phyloP scores from a whole-genome alignment of 23 tunicate genomes.

The Trididemnum miniatum region DNA sequence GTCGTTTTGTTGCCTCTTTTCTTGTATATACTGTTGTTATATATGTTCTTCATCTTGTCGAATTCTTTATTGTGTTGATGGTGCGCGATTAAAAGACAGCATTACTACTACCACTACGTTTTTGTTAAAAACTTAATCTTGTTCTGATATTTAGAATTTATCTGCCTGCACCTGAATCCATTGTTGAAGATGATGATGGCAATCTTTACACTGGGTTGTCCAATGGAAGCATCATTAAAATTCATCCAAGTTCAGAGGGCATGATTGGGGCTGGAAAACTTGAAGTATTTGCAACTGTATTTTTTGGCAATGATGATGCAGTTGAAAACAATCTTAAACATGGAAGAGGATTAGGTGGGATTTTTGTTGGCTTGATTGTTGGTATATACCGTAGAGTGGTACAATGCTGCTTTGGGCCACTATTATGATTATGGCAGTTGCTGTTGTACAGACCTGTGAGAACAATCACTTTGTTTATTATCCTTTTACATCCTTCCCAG shows the following conservation, averaged over 20 bases:
- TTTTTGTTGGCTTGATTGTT: no score
- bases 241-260: slow-evolving; percentile 28
- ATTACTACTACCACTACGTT: no score
- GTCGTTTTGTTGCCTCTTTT: no score
- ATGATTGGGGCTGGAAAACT: slow-evolving; percentile 40
- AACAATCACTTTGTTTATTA: no score
- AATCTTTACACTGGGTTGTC: slow-evolving; percentile 26
- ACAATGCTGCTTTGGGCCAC: no score
- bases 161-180: slow-evolving; percentile 31
- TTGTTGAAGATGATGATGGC: slow-evolving; percentile 1
- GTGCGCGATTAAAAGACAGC: neutral
- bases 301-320: slow-evolving; percentile 13
- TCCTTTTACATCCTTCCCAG: no score
- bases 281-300: slow-evolving; percentile 16
- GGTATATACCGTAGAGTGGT: no score
- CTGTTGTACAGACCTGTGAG: no score
- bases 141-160: neutral
- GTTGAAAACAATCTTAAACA: neutral
- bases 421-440: no score
- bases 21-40: no score
- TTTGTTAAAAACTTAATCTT: neutral
- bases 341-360: slow-evolving; percentile 49
- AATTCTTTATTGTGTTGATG: no score
- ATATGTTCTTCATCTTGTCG: no score
- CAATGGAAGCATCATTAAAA: slow-evolving; percentile 34